phyloP scores from a whole-genome alignment of 2,797 vertebrate species.

The Rhinogobio ventralis region DNA sequence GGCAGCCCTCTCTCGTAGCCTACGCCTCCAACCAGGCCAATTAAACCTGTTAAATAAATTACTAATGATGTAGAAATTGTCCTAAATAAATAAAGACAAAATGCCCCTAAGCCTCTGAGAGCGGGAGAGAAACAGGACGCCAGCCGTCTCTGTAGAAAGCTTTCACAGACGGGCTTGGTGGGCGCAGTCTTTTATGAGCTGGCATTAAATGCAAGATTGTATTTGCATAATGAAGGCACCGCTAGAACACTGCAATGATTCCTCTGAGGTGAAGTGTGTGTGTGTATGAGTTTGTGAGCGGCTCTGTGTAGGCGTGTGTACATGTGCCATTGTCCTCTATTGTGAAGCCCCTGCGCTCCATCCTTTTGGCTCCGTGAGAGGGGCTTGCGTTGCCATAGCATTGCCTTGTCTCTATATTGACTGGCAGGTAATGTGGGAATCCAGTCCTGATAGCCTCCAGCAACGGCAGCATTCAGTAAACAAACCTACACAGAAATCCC shows the following conservation, averaged over 20 bases:
- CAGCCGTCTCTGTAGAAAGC: slow-evolving; percentile 68
- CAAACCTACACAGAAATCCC: slow-evolving; percentile 50
- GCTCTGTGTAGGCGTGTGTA: slow-evolving; percentile 48
- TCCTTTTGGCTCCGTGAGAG: slow-evolving; percentile 64
- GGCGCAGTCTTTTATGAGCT: slow-evolving; percentile 68
- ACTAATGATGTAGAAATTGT: slow-evolving; percentile 63
- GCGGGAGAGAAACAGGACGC: slow-evolving; percentile 46
- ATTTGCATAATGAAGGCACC: slow-evolving; percentile 84
- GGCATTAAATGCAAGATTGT: slow-evolving; percentile 69
- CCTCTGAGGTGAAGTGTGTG: slow-evolving; percentile 68
- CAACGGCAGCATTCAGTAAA: slow-evolving; percentile 75
- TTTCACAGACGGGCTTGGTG: slow-evolving; percentile 68
- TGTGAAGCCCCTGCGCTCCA: slow-evolving; percentile 53
- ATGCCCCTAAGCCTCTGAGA: slow-evolving; percentile 54
- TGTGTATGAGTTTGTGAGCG: slow-evolving; percentile 14
- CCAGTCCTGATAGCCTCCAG: slow-evolving; percentile 68
- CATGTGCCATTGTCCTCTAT: slow-evolving; percentile 49
- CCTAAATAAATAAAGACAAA: slow-evolving; percentile 62
- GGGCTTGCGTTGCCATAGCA: slow-evolving; percentile 54
- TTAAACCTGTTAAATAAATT: slow-evolving; percentile 66
- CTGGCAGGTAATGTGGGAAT: slow-evolving; percentile 58
- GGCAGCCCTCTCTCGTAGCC: slow-evolving; percentile 43
- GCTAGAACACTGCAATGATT: slow-evolving; percentile 74
- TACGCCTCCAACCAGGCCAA: slow-evolving; percentile 60
- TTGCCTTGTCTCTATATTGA: slow-evolving; percentile 50